A percentile compares a stretch with the other conserved stretches of the same genome.
phyloP scores from a whole-genome alignment of 2,888 invertebrate genomes.

The Agriopis aurantiaria region DNA sequence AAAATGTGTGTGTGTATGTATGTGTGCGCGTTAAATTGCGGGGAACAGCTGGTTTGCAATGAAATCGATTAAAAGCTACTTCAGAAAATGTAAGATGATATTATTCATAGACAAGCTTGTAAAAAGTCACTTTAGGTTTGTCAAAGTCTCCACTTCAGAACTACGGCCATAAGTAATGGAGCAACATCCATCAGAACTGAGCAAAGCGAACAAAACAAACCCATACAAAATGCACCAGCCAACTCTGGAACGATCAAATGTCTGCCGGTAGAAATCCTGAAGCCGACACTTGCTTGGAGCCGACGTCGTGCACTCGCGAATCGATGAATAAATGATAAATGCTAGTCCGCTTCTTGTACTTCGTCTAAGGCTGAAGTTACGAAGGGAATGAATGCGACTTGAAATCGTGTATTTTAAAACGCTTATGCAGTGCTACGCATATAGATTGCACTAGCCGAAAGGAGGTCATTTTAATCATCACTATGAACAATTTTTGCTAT shows the following conservation, averaged over 20 bases:
- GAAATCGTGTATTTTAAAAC: background rate
- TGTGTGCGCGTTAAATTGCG: no score
- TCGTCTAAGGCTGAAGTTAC: slow-evolving; percentile 49
- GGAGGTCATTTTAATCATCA: no score
- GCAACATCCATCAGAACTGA: slow-evolving; percentile 28
- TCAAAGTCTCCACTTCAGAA: slow-evolving; percentile 8
- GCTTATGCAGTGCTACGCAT: no score
- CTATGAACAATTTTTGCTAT: background rate
- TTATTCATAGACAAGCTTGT: background rate
- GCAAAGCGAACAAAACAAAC: slow-evolving; percentile 27
- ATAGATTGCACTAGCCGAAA: no score
- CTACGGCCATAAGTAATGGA: slow-evolving; percentile 16
- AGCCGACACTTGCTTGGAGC: slow-evolving; percentile 58
- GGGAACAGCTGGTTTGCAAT: no score
- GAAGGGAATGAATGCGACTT: slow-evolving; percentile 42
- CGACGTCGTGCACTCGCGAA: slow-evolving; percentile 60
- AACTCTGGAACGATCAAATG: slow-evolving; percentile 29
- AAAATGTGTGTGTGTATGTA: no score
- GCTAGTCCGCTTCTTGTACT: slow-evolving; percentile 59
- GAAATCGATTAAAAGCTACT: no score
- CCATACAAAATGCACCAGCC: slow-evolving; percentile 46
- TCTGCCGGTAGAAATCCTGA: slow-evolving; percentile 42
- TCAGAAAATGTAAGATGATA: background rate
- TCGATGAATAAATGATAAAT: slow-evolving; percentile 78
- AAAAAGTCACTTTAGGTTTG: background rate